Base-by-base conservation (phyloP, 2,113 vertebrate genomes). In the Accipiter virgatus region DNA sequence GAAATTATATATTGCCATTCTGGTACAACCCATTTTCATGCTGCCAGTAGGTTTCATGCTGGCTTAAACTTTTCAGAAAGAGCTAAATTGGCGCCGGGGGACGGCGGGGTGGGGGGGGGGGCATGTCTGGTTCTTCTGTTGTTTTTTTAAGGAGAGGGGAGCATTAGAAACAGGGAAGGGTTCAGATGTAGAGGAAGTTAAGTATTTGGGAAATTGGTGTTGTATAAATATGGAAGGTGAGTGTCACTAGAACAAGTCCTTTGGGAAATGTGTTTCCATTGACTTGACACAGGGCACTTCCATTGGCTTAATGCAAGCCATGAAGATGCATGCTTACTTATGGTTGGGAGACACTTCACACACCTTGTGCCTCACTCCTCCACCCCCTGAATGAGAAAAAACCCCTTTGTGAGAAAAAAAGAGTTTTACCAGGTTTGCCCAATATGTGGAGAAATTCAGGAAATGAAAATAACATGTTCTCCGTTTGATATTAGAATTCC, bases 271-370 rank as follows among this genome's bases (percentile, higher is more conserved):
- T 36, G 38, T 91, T 95, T 82, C 96, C 34, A 0, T 67, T 50
- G 79, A 19, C 87, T 84, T 84, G 92, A 27, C 93, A 94, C 88
- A 6, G 81, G 90, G 89, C 95, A 96, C 92, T 90, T 86, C 48
- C 63, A 9, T 7, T 71, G 91, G 95, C 84, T 95, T 92, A 36
- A 27, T 14, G 2, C 92, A 83, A 73, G 96, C 94, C 95, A 84
- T 96, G 93, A 91, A 79, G 78, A 74, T 97, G 93, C 94, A 96
- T 97, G 96, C 84, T 93, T 88, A 84, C 85, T 95, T 42, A 34
- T 97, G 97, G 91, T 89, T 66, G 81, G 94, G 95, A 96, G 91
- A 94, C 87, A 62, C 58, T 92, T 91, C 95, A 90, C 89, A 61
- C 93, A 96, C 94, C 84, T 86, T 32, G 90, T 88, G 90, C 93